Percentiles rank a stretch among this genome's conserved stretches.
Evolutionary conservation across 2,797 vertebrate species (phyloP).

Genomic region (Pangasius mekongensis): DNA sequence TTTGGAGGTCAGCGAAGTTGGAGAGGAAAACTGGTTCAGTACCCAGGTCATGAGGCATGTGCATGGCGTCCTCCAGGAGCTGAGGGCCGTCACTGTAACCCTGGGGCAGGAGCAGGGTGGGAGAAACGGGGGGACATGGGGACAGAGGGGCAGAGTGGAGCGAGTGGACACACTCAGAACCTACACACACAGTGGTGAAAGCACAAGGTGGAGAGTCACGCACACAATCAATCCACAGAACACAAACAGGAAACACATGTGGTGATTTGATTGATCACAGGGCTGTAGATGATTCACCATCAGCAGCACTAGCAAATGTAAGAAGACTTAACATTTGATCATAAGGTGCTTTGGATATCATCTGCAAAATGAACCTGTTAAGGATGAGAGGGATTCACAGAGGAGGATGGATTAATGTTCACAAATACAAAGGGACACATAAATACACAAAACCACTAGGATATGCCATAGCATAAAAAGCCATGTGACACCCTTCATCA

Average conservation of each 20-base stretch:
- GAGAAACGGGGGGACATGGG: conserved; percentile 75
- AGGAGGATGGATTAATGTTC: conserved; percentile 16
- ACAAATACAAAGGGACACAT: conserved; percentile 10
- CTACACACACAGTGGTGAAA: conserved; percentile 72
- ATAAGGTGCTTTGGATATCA: conserved; percentile 11
- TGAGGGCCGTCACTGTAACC: conserved; percentile 76
- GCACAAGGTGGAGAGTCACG: conserved; percentile 60
- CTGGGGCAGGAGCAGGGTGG: conserved; percentile 79
- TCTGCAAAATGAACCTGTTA: conserved; percentile 15
- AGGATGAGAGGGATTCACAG: neutral
- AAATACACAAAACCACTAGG: conserved; percentile 47
- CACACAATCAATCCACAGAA: conserved; percentile 38
- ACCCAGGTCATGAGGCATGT: conserved; percentile 78
- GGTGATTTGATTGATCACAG: conserved; percentile 23
- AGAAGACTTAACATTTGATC: conserved; percentile 47
- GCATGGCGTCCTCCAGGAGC: conserved; percentile 79
- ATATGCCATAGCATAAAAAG: neutral
- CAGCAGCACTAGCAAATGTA: conserved; percentile 43
- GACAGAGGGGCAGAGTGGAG: conserved; percentile 73
- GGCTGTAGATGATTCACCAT: conserved; percentile 24
- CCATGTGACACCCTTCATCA: conserved; percentile 11
- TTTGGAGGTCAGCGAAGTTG: conserved; percentile 46
- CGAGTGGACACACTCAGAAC: conserved; percentile 76
- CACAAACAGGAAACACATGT: conserved; percentile 41
- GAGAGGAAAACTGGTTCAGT: conserved; percentile 69